These are phyloP conservation scores for human DNA, from an alignment of 2,113 vertebrate species.

Conservation along the genomic window DNA sequence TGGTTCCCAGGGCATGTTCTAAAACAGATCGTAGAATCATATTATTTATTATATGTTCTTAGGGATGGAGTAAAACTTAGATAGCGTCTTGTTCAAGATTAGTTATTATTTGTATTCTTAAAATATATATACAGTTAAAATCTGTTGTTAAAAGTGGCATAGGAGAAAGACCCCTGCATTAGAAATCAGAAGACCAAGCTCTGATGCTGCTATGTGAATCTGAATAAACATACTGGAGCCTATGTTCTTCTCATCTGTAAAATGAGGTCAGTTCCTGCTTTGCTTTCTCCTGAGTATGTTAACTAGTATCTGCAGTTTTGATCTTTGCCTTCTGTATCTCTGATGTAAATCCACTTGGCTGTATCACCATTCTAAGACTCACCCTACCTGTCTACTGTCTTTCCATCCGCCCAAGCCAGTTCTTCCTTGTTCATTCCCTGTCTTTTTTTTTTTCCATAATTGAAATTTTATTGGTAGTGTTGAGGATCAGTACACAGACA, in stretches of 20 bases:
- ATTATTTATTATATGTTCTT: background rate
- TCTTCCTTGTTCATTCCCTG: background rate
- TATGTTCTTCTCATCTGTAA: background rate
- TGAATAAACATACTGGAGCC: background rate
- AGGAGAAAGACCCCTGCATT: background rate
- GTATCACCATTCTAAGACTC: background rate
- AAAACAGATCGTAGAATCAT: background rate
- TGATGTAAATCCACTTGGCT: background rate
- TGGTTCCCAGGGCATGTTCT: background rate
- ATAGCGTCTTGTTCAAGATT: background rate
- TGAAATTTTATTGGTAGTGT: too few species aligned
- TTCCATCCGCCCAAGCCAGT: background rate
- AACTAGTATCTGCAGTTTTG: background rate
- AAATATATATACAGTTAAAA: background rate
- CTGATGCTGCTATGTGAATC: background rate
- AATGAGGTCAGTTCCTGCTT: background rate
- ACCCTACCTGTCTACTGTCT: background rate
- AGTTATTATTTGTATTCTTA: background rate
- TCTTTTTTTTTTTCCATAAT: background rate
- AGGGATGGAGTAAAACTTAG: background rate
- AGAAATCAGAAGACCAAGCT: background rate
- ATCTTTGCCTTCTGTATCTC: background rate
- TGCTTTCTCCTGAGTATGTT: background rate
- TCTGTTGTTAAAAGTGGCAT: background rate
- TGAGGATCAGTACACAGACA: too few species aligned